Percentiles rank a stretch among this genome's conserved stretches.
Evolutionary conservation across 1,140 invertebrate genomes (phyloP).

Genomic region (Proales similis): DNA sequence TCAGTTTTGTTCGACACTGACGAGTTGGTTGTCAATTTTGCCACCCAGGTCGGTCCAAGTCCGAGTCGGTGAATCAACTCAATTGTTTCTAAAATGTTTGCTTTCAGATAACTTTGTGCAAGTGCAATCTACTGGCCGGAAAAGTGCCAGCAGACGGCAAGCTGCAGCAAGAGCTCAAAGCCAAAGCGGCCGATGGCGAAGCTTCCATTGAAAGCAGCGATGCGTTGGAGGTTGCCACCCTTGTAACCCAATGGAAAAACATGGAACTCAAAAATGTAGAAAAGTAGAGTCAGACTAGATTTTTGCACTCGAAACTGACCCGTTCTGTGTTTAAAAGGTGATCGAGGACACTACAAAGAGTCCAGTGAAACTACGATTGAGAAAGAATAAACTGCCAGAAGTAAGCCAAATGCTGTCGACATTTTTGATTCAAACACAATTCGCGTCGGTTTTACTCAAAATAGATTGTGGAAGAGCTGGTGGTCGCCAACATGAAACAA

Average conservation of each 20-base stretch:
- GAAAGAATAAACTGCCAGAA: conserved; percentile 32
- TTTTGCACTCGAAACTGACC: neutral
- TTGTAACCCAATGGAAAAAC: neutral
- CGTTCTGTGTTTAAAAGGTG: neutral
- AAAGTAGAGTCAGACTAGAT: neutral
- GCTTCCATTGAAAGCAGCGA: conserved; percentile 13
- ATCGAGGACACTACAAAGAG: conserved; percentile 23
- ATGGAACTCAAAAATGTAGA: too few relatives aligned
- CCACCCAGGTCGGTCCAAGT: conserved; percentile 46
- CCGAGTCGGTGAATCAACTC: too few relatives aligned
- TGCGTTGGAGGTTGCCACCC: conserved; percentile 15
- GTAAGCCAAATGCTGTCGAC: too few relatives aligned
- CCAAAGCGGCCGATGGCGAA: neutral
- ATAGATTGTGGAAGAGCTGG: neutral
- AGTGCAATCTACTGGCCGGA: conserved; percentile 11
- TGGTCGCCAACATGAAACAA: conserved; percentile 29
- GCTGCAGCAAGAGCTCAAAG: conserved; percentile 19
- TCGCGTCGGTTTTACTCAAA: too few relatives aligned
- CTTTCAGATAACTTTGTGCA: conserved; percentile 14
- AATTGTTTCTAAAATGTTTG: too few relatives aligned
- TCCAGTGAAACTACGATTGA: conserved; percentile 16
- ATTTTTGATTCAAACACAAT: too few relatives aligned
- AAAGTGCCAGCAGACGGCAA: conserved; percentile 22
- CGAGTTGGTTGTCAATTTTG: conserved; percentile 45
- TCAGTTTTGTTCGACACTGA: conserved; percentile 51